Evolutionary conservation across 1,140 invertebrate genomes (phyloP).

Genomic region (Drosophila kohkoa): DNA sequence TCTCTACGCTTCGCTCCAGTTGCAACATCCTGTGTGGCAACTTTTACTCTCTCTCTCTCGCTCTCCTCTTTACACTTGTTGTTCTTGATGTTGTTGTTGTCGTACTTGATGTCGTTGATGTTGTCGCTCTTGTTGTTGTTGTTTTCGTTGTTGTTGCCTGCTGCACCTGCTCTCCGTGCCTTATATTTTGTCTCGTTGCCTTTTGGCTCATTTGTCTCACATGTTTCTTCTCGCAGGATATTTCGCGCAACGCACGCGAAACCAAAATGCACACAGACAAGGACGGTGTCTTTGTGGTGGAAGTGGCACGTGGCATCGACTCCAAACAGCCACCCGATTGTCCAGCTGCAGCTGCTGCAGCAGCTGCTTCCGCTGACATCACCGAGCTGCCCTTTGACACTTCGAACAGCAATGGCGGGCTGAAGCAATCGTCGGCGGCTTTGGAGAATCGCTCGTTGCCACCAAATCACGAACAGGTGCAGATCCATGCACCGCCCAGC

Average conservation of each 20-base stretch:
- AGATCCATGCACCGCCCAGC: constrained; percentile 78
- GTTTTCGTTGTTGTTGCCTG: constrained; percentile 25
- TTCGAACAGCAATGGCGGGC: constrained; percentile 2
- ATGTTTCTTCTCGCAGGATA: constrained; percentile 85
- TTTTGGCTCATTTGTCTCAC: constrained; percentile 17
- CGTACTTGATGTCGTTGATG: background rate
- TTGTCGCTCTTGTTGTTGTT: constrained; percentile 34
- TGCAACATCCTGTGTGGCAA: constrained; percentile 3
- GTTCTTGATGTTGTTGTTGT: constrained; percentile 1
- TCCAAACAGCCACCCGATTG: constrained; percentile 68
- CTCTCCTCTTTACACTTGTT: background rate
- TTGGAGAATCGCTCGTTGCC: constrained; percentile 60
- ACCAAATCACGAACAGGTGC: constrained; percentile 78
- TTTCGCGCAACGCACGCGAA: constrained; percentile 88
- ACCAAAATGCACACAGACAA: constrained; percentile 89
- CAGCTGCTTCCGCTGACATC: constrained; percentile 39
- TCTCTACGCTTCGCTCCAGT: constrained; percentile 1
- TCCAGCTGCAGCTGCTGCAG: constrained; percentile 58
- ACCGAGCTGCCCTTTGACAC: constrained; percentile 71
- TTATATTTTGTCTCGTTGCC: background rate
- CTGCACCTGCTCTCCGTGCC: constrained; percentile 8
- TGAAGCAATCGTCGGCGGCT: constrained; percentile 31
- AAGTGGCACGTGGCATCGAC: constrained; percentile 86
- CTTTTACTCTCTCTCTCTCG: constrained; percentile 11
- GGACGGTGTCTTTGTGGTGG: constrained; percentile 92